phyloP scores from a whole-genome alignment of 1,140 invertebrate species.

The Formica exsecta region DNA sequence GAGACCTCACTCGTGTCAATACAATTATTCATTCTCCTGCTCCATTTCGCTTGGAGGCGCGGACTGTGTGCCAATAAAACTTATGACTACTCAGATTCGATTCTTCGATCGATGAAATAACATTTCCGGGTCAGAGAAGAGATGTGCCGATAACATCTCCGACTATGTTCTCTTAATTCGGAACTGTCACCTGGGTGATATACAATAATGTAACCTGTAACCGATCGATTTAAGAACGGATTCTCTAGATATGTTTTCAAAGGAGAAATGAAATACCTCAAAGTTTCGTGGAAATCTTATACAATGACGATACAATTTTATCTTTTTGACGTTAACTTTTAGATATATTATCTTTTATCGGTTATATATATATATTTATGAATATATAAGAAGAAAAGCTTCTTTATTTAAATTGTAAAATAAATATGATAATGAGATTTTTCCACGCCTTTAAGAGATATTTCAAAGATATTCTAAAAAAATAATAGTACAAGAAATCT shows the following conservation, averaged over 20 bases:
- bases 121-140: constrained; percentile 59
- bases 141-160: constrained; percentile 40
- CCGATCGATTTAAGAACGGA: not conserved
- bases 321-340: not conserved
- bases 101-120: constrained; percentile 43
- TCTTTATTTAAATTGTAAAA: not conserved
- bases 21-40: constrained; percentile 66
- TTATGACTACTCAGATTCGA: constrained; percentile 36
- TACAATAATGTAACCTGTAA: constrained; percentile 29
- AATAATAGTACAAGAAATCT: not conserved
- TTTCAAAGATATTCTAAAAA: too few relatives aligned
- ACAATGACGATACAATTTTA: not conserved
- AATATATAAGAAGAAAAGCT: too few relatives aligned
- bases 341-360: not conserved
- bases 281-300: not conserved
- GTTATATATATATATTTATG: not conserved
- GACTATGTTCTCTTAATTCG: constrained; percentile 49
- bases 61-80: constrained; percentile 46
- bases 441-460: not conserved
- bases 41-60: constrained; percentile 47
- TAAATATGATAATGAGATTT: not conserved
- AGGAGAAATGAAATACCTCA: not conserved
- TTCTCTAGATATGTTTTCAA: not conserved
- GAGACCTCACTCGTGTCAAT: not conserved
- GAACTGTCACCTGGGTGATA: constrained; percentile 53